Conservation (phyloP, 64 coral and sea anemone genomes). For the Astreopora myriophthalma region DNA sequence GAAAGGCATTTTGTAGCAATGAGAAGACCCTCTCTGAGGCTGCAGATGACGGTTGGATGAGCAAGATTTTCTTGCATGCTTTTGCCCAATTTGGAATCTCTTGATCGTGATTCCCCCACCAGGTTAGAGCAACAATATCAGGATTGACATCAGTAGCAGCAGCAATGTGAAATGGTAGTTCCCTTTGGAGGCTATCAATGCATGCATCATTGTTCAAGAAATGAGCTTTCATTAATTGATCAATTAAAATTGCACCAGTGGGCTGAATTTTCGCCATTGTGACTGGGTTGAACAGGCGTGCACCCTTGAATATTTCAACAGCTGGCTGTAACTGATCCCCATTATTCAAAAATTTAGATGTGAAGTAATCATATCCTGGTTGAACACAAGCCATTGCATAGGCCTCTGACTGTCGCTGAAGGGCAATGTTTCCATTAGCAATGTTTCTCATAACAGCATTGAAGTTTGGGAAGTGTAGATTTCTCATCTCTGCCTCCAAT, state of each 20-base stretch:
- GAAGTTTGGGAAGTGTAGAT: slow-evolving; percentile 51
- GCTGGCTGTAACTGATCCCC: slow-evolving; percentile 45
- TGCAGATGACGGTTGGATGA: slow-evolving; percentile 68
- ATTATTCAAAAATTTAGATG: slow-evolving; percentile 41
- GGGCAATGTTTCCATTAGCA: slow-evolving; percentile 49
- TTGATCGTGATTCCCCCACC: slow-evolving; percentile 22
- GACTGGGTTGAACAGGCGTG: slow-evolving; percentile 58
- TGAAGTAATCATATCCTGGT: slow-evolving; percentile 52
- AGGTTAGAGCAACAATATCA: slow-evolving; percentile 47
- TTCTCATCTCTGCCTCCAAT: slow-evolving; percentile 63
- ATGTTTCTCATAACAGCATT: slow-evolving; percentile 49
- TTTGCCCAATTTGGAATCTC: slow-evolving; percentile 62
- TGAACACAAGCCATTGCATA: slow-evolving; percentile 38
- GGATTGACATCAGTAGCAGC: slow-evolving; percentile 51
- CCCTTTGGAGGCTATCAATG: slow-evolving; percentile 42
- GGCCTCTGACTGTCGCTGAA: slow-evolving; percentile 42
- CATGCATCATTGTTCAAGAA: slow-evolving; percentile 70
- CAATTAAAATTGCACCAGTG: slow-evolving; percentile 59
- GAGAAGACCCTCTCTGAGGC: slow-evolving; percentile 67
- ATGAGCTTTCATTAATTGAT: slow-evolving; percentile 54
- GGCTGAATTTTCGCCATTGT: slow-evolving; percentile 17
- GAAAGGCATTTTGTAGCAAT: slow-evolving; percentile 62
- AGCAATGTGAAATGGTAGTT: slow-evolving; percentile 50
- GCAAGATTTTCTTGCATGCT: slow-evolving; percentile 64
- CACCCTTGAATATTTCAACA: slow-evolving; percentile 28